A percentile compares a stretch with the other conserved stretches of the same genome.
These are phyloP conservation scores for Agriopis aurantiaria DNA, from an alignment of 2,888 invertebrate species.

Conservation along the genomic window DNA sequence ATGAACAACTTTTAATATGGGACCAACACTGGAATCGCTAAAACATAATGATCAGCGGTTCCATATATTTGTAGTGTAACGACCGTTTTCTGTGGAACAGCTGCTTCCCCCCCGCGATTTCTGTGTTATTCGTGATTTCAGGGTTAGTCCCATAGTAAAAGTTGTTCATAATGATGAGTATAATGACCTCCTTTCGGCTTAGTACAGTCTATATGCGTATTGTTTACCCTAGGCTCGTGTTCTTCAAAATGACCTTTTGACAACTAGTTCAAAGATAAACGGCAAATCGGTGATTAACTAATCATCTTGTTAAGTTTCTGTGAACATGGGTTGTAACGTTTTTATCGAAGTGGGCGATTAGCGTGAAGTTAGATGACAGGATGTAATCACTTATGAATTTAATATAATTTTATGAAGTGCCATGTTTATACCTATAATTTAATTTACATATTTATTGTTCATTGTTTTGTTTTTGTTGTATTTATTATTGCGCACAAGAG, in stretches of 20 bases:
- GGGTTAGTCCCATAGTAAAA: too few species aligned
- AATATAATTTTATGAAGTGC: slow-evolving; percentile 50
- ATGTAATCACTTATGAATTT: slow-evolving; percentile 37
- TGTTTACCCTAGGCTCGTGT: background rate
- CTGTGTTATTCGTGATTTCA: too few species aligned
- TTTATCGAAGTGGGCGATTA: slow-evolving; percentile 25
- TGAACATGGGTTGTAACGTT: background rate
- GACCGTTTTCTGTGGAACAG: too few species aligned
- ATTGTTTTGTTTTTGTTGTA: slow-evolving; percentile 35
- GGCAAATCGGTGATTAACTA: background rate
- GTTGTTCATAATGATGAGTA: too few species aligned
- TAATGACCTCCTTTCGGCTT: too few species aligned
- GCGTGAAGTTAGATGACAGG: slow-evolving; percentile 23
- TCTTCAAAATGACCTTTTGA: background rate
- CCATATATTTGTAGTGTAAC: too few species aligned
- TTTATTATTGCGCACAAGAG: slow-evolving; percentile 37
- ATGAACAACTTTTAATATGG: too few species aligned
- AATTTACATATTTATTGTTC: slow-evolving; percentile 31
- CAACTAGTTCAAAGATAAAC: background rate
- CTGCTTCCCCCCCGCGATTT: too few species aligned
- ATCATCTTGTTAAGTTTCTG: slow-evolving; percentile 1
- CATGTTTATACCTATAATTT: slow-evolving; percentile 42
- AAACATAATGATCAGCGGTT: too few species aligned
- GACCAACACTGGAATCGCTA: too few species aligned
- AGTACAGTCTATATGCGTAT: too few species aligned